phyloP scores from a whole-genome alignment of 2,113 vertebrate species.

The Oxygymnocypris stewartii region DNA sequence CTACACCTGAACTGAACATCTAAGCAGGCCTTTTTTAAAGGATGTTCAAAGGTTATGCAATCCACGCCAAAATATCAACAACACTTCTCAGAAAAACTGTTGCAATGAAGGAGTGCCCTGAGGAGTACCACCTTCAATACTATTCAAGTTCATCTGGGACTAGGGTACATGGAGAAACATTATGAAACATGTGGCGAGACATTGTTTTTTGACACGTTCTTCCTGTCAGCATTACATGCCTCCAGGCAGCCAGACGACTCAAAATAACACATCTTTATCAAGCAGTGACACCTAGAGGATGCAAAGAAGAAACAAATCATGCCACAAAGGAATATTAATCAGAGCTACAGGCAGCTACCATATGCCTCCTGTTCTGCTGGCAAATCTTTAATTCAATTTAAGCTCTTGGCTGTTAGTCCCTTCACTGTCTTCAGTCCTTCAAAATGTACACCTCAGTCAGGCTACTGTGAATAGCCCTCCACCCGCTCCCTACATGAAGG shows the following conservation, averaged over 20 bases:
- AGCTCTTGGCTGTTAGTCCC: neutral
- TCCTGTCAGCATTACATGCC: constrained; percentile 6
- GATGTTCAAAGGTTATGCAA: constrained; percentile 30
- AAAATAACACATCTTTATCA: constrained; percentile 19
- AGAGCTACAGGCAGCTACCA: neutral
- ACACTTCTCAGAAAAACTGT: constrained; percentile 35
- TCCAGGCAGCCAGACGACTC: neutral
- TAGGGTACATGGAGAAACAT: neutral
- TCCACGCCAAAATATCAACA: constrained; percentile 10
- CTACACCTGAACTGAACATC: neutral
- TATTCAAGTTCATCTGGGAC: constrained; percentile 9
- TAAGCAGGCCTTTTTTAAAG: neutral
- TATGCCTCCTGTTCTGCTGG: neutral
- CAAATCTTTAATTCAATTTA: constrained; percentile 1
- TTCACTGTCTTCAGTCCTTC: neutral
- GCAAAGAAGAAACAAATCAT: neutral
- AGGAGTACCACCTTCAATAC: constrained; percentile 21
- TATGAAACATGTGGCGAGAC: constrained; percentile 24
- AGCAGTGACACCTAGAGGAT: constrained; percentile 33
- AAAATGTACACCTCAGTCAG: neutral
- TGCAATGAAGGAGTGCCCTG: constrained; percentile 7
- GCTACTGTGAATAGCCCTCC: neutral
- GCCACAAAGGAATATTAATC: neutral
- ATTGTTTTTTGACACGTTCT: constrained; percentile 13
- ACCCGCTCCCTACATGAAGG: neutral